Base-by-base conservation (phyloP, 2,113 vertebrate species). In the Gobiocypris rarus region DNA sequence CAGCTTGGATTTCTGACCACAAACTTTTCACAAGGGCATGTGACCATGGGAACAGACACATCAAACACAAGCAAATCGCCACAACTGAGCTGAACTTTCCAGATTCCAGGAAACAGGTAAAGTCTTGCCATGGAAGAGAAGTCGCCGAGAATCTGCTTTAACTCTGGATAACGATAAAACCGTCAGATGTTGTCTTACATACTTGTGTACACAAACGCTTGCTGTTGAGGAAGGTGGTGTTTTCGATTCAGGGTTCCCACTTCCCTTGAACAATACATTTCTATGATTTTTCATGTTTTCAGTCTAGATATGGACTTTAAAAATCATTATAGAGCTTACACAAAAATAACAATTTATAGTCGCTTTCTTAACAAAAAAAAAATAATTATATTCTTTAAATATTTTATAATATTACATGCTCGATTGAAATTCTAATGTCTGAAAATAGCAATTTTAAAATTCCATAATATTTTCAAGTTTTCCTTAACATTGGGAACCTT, bases 11-110 rank as follows among this genome's bases (percentile, higher is more conserved):
- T 52, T 56, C 65, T 67, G 86, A 86, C 81, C 34, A 89, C 89
- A 93, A 93, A 92, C 89, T 92, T 94, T 90, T 92, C 91, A 92
- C 92, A 90, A 89, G 86, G 54, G 83, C 91, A 91, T 90, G 91
- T 88, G 91, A 82, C 78, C 90, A 91, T 91, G 91, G 90, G 90
- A 93, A 93, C 91, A 93, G 91, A 56, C 75, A 73, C 24, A 50
- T 81, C 65, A 82, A 75, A 63, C 71, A 70, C 63, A 43, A 84
- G 78, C 63, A 50, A 74, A 50, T 41, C 63, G 7, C 54, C 45
- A 65, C 17, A 77, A 82, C 59, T 52, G 56, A 76, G 69, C 84
- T 52, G 19, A 63, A 84, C 87, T 88, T n/a, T 83, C 77, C 76
- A 73, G 77, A 85, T 63, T 80, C 67, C 84, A 54, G 76, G 56